phyloP scores from a whole-genome alignment of 2,888 invertebrate genomes.

The Rhagonycha fulva region DNA sequence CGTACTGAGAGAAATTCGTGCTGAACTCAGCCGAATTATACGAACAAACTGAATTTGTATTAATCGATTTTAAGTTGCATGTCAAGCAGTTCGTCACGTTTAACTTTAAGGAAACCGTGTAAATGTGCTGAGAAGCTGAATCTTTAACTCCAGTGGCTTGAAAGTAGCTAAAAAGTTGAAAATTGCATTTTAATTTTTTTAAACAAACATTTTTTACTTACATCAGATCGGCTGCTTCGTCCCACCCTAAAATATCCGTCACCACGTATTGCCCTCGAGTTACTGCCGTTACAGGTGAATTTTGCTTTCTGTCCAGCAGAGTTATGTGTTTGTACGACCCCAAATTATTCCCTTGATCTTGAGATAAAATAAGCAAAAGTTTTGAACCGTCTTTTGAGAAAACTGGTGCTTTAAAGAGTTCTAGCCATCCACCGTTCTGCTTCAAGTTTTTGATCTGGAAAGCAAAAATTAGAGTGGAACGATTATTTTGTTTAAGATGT shows the following conservation, averaged over 20 bases:
- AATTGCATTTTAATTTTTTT: background rate
- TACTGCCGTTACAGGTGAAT: constrained; percentile 52
- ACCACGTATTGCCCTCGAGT: constrained; percentile 73
- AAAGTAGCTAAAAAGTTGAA: constrained; percentile 73
- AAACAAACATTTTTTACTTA: constrained; percentile 54
- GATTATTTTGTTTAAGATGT: background rate
- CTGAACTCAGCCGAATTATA: constrained; percentile 74
- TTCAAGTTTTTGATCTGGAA: constrained; percentile 57
- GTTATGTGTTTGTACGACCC: constrained; percentile 71
- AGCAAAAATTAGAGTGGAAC: background rate
- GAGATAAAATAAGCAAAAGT: constrained; percentile 75
- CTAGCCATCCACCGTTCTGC: constrained; percentile 76
- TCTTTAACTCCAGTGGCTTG: constrained; percentile 76
- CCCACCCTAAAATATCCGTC: constrained; percentile 75
- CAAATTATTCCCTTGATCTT: constrained; percentile 61
- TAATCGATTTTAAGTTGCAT: constrained; percentile 64
- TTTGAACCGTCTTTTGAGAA: constrained; percentile 70
- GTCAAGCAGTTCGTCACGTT: constrained; percentile 70
- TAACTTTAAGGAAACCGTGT: constrained; percentile 66
- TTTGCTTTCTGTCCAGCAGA: constrained; percentile 56
- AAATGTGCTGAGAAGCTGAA: constrained; percentile 81
- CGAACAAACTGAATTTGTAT: constrained; percentile 60
- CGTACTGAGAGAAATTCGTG: constrained; percentile 66
- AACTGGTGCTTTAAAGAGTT: constrained; percentile 71
- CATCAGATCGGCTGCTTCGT: constrained; percentile 66